Conservation (phyloP, 2,888 invertebrate genomes). For the Xiphydria camelus region DNA sequence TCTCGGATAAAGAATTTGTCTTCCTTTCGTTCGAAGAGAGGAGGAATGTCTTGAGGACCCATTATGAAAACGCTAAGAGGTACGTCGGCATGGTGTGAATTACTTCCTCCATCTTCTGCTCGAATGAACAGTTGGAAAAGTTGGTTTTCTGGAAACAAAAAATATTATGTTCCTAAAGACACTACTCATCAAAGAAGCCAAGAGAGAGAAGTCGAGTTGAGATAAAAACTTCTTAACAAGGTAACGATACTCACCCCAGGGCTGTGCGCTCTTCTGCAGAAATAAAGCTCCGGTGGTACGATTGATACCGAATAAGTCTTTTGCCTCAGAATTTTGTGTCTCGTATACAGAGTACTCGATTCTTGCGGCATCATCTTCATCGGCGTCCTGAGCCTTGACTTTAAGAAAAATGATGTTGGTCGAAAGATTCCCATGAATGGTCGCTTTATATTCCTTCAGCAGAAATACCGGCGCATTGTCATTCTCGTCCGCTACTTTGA, state of each 20-base stretch:
- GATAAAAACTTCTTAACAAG: constrained; percentile 4
- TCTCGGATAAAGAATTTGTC: constrained; percentile 82
- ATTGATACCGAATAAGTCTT: constrained; percentile 76
- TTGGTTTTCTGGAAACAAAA: constrained; percentile 67
- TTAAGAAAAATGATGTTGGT: constrained; percentile 65
- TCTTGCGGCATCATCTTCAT: constrained; percentile 73
- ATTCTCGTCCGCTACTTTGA: constrained; percentile 81
- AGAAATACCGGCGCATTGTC: constrained; percentile 81
- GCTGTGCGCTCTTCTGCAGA: constrained; percentile 65
- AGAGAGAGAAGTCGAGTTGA: constrained; percentile 5
- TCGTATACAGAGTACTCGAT: constrained; percentile 80
- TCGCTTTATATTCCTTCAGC: constrained; percentile 76
- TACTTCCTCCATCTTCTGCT: constrained; percentile 79
- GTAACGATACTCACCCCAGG: constrained; percentile 56
- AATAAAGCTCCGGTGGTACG: constrained; percentile 74
- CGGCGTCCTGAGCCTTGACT: constrained; percentile 76
- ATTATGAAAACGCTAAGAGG: constrained; percentile 81
- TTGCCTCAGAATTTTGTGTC: constrained; percentile 61
- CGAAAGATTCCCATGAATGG: constrained; percentile 66
- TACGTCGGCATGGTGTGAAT: constrained; percentile 77
- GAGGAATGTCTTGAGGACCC: constrained; percentile 70
- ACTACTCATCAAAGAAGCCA: background rate
- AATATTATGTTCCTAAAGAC: background rate
- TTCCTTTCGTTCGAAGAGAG: constrained; percentile 73
- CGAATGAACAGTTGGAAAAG: constrained; percentile 87